A percentile compares a stretch with the other conserved stretches of the same genome.
These are phyloP conservation scores for Speoplatyrhinus poulsoni DNA, from an alignment of 2,113 vertebrate species.

Conservation along the genomic window DNA sequence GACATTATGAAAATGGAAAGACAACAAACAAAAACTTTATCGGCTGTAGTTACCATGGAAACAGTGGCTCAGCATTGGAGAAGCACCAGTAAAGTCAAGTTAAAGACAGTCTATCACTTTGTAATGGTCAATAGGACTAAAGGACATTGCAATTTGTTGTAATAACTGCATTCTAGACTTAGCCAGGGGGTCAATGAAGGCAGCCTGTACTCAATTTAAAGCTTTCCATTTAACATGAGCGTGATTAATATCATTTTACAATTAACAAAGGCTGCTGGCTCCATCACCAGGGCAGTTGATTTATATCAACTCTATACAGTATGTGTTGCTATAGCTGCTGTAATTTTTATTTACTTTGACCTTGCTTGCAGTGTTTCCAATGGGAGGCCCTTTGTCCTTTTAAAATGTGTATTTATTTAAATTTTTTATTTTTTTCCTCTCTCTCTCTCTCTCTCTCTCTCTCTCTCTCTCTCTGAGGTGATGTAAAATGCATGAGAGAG, in stretches of 20 bases:
- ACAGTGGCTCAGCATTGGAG: constrained; percentile 26
- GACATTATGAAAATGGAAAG: background rate
- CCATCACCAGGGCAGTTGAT: constrained; percentile 25
- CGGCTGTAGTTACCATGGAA: constrained; percentile 57
- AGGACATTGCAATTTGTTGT: constrained; percentile 22
- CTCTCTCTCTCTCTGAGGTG: constrained; percentile 14
- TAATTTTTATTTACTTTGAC: constrained; percentile 48
- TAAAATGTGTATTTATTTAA: background rate
- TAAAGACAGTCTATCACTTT: constrained; percentile 37
- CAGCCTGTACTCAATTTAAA: background rate
- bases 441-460: background rate
- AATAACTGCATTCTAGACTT: constrained; percentile 1
- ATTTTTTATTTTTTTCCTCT: background rate
- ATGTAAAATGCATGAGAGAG: constrained; percentile 57
- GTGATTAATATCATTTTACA: constrained; percentile 4
- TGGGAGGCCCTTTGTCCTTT: constrained; percentile 8
- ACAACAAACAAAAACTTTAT: constrained; percentile 27
- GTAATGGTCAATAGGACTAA: constrained; percentile 6
- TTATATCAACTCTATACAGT: background rate
- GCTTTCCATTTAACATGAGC: background rate
- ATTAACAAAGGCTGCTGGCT: constrained; percentile 16
- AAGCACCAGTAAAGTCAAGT: constrained; percentile 19
- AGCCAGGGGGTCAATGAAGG: background rate
- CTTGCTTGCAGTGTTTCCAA: constrained; percentile 35
- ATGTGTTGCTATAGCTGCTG: constrained; percentile 15